Evolutionary conservation across 2,797 vertebrate species (phyloP).

Genomic region (Tenualosa thibaudeaui): DNA sequence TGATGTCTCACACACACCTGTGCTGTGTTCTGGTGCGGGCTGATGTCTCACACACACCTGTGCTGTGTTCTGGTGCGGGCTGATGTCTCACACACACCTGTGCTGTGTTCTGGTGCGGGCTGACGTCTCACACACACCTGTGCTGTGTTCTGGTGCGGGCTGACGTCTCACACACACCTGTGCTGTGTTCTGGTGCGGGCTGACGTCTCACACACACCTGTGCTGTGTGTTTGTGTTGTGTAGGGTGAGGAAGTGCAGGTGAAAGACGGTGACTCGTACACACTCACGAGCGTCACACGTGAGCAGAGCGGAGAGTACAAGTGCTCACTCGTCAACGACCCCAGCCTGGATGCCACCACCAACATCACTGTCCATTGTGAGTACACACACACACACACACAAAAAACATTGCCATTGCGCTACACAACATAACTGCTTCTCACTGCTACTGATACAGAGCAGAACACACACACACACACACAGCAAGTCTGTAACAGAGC

Average conservation of each 20-base stretch:
- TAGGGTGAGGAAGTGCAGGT: slow-evolving; percentile 83
- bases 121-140: neutral
- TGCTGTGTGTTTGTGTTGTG: slow-evolving; percentile 26
- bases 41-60: neutral
- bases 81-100: neutral
- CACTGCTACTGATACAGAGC: no score
- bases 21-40: neutral
- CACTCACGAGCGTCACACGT: slow-evolving; percentile 78
- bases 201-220: neutral
- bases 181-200: neutral
- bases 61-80: neutral
- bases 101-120: neutral
- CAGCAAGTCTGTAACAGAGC: no score
- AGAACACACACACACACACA: neutral
- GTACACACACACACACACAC: slow-evolving; percentile 51
- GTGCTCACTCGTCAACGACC: slow-evolving; percentile 85
- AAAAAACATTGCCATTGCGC: no score
- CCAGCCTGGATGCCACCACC: slow-evolving; percentile 71
- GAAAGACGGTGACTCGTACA: slow-evolving; percentile 74
- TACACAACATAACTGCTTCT: no score
- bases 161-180: no score
- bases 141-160: neutral
- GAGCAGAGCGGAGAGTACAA: slow-evolving; percentile 86
- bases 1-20: neutral
- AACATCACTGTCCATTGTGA: slow-evolving; percentile 89